Evolutionary conservation across 1,140 invertebrate genomes (phyloP), one percentile per base, ranked within the genome.

Genomic region (Apis cerana): DNA sequence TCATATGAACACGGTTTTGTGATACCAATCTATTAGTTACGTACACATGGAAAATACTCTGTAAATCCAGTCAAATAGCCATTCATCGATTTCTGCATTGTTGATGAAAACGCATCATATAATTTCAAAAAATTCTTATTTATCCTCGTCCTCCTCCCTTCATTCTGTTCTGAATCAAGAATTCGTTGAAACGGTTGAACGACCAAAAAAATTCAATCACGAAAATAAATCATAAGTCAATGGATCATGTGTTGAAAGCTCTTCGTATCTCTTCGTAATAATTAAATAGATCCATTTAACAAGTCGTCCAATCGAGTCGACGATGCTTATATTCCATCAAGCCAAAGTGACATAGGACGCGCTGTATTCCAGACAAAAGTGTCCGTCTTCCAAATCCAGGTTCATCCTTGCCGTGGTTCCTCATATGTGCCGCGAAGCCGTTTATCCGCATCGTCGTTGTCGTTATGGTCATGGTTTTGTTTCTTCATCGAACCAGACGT

Each of bases 341-440:
- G 52, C 21, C 21, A 33, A 50, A 61, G 54, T 48, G 8, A 10
- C 17, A 15, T n/a, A 27, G 52, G 8, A 7, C 5, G 17, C 54
- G 1, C 15, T 19, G 15, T 8, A 12, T 17, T 27, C 52, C 5
- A 11, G 13, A 52, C 5, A 15, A 2, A n/a, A 43, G 17, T 52
- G 12, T 80, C 15, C 48, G 48, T 56, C 12, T 15, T 65, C 75
- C 50, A 43, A 17, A n/a, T 19, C 48, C 58, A 83, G 70, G 75
- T 79, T 75, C 65, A 78, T 85, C 75, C 82, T 75, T 70, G 77
- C 56, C 68, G 62, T 78, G 50, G 74, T 62, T 87, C 54, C 23
- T 85, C 75, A 56, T 71, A 56, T n/a, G 62, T 86, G 58, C 68
- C 74, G 61, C 75, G 62, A 75, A 87, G 52, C 64, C 62, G 59